phyloP scores from a whole-genome alignment of 2,113 vertebrate genomes.

The Chinchilla lanigera region DNA sequence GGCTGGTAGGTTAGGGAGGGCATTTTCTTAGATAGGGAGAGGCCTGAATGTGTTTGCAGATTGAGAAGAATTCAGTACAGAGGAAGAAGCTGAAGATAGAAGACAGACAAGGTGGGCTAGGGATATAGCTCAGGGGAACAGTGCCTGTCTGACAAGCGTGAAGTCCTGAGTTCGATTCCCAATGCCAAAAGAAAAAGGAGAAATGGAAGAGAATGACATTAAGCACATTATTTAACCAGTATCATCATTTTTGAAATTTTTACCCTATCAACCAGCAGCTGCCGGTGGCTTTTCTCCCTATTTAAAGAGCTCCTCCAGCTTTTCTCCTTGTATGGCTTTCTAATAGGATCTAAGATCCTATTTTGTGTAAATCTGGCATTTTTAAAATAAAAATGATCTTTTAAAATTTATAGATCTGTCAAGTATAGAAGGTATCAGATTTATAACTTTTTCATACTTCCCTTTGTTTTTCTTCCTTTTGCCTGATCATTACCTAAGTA shows the following conservation, averaged over 20 bases:
- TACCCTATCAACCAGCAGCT: not conserved
- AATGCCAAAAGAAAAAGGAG: too few species aligned
- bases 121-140: too few species aligned
- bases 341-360: not conserved
- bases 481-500: not conserved
- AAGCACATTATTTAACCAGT: accelerated
- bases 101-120: not conserved
- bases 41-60: not conserved
- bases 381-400: slow-evolving; percentile 38
- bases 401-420: slow-evolving; percentile 26
- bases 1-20: not conserved
- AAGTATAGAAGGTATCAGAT: not conserved
- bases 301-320: not conserved
- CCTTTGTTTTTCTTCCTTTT: slow-evolving; percentile 4
- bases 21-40: not conserved
- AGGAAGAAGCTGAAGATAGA: not conserved
- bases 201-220: not conserved
- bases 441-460: not conserved
- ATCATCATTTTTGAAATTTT: not conserved
- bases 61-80: not conserved
- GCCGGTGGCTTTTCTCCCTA: not conserved
- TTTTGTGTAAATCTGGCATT: not conserved
- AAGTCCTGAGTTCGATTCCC: too few species aligned
- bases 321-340: not conserved
- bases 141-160: too few species aligned